Conservation (phyloP, 2,113 vertebrate species). For the Dipodomys merriami region DNA sequence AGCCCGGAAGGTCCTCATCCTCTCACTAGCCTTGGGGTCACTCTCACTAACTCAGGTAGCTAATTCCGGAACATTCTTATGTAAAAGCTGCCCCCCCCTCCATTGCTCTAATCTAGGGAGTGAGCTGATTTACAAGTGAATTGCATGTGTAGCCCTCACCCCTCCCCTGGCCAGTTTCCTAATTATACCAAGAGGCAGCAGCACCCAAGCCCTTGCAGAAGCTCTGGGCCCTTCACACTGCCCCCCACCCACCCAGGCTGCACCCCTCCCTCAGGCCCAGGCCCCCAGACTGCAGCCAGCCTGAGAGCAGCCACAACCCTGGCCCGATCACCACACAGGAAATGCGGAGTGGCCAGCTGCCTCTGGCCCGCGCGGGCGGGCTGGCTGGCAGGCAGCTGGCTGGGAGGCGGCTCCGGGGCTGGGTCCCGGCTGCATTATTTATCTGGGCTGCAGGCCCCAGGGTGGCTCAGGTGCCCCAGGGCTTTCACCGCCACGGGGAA, state of each 20-base stretch:
- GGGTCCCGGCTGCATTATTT: not conserved
- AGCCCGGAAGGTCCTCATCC: not conserved
- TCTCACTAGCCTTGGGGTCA: not conserved
- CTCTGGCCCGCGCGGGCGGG: not conserved
- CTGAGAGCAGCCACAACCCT: not conserved
- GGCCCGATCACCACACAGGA: not conserved
- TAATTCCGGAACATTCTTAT: constrained; percentile 40
- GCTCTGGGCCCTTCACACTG: not conserved
- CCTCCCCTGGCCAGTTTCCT: too few relatives aligned
- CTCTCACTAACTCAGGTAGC: not conserved
- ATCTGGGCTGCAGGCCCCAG: not conserved
- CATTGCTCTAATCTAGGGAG: not conserved
- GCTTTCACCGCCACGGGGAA: not conserved
- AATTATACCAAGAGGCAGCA: not conserved
- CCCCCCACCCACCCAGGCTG: too few relatives aligned
- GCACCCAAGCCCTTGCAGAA: not conserved
- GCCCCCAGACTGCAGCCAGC: too few relatives aligned
- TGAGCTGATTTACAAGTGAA: constrained; percentile 64
- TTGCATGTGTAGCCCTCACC: constrained; percentile 27
- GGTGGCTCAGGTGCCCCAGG: not conserved
- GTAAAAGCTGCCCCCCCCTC: constrained; percentile 3
- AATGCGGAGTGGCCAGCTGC: constrained; percentile 36
- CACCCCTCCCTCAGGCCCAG: too few relatives aligned
- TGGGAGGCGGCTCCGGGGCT: not conserved
- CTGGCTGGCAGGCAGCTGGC: not conserved